These are phyloP conservation scores for Brenthis daphne DNA, from an alignment of 2,888 invertebrate species.

Conservation along the genomic window DNA sequence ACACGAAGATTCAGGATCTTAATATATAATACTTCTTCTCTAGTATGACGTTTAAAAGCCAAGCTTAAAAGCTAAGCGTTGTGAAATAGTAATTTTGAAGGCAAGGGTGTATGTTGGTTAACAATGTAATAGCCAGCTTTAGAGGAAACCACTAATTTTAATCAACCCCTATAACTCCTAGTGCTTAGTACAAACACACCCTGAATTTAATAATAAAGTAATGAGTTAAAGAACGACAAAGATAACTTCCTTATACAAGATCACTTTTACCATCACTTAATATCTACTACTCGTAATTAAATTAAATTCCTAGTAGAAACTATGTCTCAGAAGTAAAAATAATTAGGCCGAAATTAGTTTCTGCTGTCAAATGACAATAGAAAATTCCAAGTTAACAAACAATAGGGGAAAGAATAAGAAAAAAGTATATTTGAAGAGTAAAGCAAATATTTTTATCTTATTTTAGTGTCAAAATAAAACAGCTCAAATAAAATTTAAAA, in stretches of 20 bases:
- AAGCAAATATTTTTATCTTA: too few relatives aligned
- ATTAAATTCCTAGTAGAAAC: background rate
- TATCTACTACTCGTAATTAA: background rate
- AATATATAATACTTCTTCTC: too few relatives aligned
- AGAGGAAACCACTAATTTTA: conserved; percentile 3
- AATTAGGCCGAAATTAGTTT: background rate
- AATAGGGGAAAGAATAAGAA: background rate
- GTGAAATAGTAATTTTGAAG: background rate
- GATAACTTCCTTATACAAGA: background rate
- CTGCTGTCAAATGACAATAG: background rate
- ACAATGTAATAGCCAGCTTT: background rate
- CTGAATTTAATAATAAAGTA: conserved; percentile 10
- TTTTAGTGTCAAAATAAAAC: too few relatives aligned
- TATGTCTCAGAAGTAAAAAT: background rate
- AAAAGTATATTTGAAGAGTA: too few relatives aligned
- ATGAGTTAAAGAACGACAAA: conserved; percentile 7
- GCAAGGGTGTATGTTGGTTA: background rate
- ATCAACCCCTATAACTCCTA: conserved; percentile 6
- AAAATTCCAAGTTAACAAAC: background rate
- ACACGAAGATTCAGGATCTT: too few relatives aligned
- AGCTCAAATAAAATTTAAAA: too few relatives aligned
- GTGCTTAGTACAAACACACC: conserved; percentile 3
- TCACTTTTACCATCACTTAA: conserved; percentile 3
- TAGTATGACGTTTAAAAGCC: too few relatives aligned
- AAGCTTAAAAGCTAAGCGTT: too few relatives aligned